These are phyloP conservation scores for Apodemia mormo DNA, from an alignment of 2,888 invertebrate genomes.

Conservation along the genomic window DNA sequence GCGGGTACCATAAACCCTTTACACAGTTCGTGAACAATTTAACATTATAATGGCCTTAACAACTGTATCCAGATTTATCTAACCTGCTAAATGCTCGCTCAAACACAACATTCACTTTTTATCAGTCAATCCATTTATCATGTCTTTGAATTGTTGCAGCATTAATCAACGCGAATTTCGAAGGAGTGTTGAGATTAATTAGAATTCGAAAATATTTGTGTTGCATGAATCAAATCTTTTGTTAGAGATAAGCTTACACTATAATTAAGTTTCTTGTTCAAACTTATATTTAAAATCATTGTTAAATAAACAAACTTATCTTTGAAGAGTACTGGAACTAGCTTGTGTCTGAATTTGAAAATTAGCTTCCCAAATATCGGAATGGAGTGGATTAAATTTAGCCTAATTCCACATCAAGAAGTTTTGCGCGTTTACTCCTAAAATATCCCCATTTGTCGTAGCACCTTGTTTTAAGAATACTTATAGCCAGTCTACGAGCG, in stretches of 20 bases:
- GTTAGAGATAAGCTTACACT: neutral
- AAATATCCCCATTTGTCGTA: no score
- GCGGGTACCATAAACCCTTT: neutral
- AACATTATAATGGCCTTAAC: conserved; percentile 15
- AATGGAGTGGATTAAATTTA: no score
- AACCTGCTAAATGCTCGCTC: conserved; percentile 12
- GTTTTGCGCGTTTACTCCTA: no score
- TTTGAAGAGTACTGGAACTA: no score
- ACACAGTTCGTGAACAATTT: conserved; percentile 15
- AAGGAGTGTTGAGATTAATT: conserved; percentile 12
- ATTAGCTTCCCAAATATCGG: no score
- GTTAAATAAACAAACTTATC: no score
- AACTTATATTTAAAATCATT: neutral
- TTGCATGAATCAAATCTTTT: neutral
- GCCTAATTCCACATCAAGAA: no score
- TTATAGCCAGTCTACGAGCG: no score
- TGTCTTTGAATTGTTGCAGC: neutral
- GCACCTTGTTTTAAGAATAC: no score
- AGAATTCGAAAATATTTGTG: conserved; percentile 9
- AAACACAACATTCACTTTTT: conserved; percentile 12
- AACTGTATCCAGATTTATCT: conserved; percentile 7
- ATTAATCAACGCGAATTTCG: conserved; percentile 8
- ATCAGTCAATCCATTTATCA: conserved; percentile 12
- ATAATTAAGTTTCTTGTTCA: neutral
- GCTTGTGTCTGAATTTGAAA: no score